Percentiles rank a stretch among this genome's conserved stretches.
Conservation (phyloP, 2,888 invertebrate genomes). For the Allolobophora icterica region DNA sequence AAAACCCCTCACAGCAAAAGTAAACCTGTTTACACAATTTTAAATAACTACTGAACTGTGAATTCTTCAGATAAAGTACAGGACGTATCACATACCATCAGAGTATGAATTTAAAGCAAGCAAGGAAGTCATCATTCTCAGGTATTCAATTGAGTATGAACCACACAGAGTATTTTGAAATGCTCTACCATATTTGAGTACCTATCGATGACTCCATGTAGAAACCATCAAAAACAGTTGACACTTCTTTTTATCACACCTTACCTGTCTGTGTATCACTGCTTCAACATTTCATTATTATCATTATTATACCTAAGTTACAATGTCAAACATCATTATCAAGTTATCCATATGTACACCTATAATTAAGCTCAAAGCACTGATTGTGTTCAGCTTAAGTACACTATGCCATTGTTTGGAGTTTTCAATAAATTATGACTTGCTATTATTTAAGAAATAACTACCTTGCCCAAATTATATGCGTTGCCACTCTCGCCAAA, state of each 20-base stretch:
- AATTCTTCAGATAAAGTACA: slow-evolving; percentile 4
- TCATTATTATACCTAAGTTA: not conserved
- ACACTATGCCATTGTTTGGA: not conserved
- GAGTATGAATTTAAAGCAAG: slow-evolving; percentile 2
- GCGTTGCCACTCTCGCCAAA: too few species aligned
- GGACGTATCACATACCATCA: not conserved
- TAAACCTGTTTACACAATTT: not conserved
- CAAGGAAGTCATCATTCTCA: not conserved
- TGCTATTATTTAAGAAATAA: not conserved
- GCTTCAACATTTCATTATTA: not conserved
- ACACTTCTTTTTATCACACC: not conserved
- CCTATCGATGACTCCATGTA: not conserved
- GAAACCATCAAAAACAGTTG: not conserved
- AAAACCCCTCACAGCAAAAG: not conserved
- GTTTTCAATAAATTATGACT: too few species aligned
- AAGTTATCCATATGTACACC: not conserved
- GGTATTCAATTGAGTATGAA: not conserved
- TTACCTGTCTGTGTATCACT: not conserved
- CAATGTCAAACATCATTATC: not conserved
- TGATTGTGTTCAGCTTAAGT: not conserved
- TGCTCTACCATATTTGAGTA: not conserved
- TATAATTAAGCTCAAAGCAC: not conserved
- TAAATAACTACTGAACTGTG: not conserved
- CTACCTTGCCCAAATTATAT: not conserved
- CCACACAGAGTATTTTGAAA: not conserved